Evolutionary conservation across 1,140 invertebrate genomes (phyloP).

Genomic region (Potamilus streckersoni): DNA sequence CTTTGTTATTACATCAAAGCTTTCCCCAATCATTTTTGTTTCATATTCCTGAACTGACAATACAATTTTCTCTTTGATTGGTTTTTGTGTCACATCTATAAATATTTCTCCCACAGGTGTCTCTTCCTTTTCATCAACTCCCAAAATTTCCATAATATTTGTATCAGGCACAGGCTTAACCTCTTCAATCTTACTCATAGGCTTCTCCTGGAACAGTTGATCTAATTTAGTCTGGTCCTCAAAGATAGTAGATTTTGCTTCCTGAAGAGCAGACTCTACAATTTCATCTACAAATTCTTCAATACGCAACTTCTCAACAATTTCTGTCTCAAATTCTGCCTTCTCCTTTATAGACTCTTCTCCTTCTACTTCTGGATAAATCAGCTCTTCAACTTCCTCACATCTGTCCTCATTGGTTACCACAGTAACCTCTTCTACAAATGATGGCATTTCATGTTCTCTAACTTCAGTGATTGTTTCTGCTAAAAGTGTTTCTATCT

Average conservation of each 20-base stretch:
- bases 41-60: background rate
- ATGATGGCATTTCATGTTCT: background rate
- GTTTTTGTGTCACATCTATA: background rate
- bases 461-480: background rate
- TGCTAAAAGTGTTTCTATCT: background rate
- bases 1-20: background rate
- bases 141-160: background rate
- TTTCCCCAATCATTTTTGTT: background rate
- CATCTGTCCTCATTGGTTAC: constrained; percentile 2
- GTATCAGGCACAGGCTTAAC: background rate
- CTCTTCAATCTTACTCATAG: too few species aligned
- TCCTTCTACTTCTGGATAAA: too few species aligned
- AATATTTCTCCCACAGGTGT: constrained; percentile 2
- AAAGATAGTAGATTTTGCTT: too few species aligned
- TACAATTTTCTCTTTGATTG: background rate
- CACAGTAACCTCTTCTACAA: constrained; percentile 8
- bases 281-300: too few species aligned
- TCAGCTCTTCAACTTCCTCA: constrained; percentile 1
- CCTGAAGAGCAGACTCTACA: too few species aligned
- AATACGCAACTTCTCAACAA: too few species aligned
- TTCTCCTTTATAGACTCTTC: too few species aligned
- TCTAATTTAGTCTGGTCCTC: too few species aligned
- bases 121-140: background rate
- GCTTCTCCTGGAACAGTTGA: too few species aligned
- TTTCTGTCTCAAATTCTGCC: too few species aligned